A percentile compares a stretch with the other conserved stretches of the same genome.
phyloP scores from a whole-genome alignment of 1,140 invertebrate genomes.

The Chymomyza costata region DNA sequence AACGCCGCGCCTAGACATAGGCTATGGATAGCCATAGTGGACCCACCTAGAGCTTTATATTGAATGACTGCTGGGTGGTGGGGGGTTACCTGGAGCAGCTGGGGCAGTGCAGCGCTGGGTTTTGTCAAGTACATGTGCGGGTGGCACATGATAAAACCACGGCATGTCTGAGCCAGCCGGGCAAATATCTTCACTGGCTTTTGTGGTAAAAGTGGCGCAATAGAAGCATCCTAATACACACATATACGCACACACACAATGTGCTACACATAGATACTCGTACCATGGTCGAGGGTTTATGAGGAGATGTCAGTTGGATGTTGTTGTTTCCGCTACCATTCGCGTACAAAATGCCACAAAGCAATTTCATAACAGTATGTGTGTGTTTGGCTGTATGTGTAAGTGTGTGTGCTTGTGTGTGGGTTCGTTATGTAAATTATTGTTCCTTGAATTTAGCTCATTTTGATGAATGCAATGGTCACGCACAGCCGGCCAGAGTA shows the following conservation, averaged over 20 bases:
- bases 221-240: too few relatives aligned
- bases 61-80: not conserved
- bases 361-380: slow-evolving; percentile 8
- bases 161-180: slow-evolving; percentile 21
- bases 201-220: slow-evolving; percentile 16
- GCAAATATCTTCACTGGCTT: slow-evolving; percentile 24
- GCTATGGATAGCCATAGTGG: slow-evolving; percentile 44
- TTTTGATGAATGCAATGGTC: slow-evolving; percentile 48
- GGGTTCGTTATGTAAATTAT: slow-evolving; percentile 24
- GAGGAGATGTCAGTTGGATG: slow-evolving; percentile 4
- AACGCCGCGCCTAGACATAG: too few relatives aligned
- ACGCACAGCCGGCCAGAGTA: slow-evolving; percentile 45
- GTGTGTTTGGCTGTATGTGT: slow-evolving; percentile 4
- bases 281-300: slow-evolving; percentile 7
- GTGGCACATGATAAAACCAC: slow-evolving; percentile 20
- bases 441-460: slow-evolving; percentile 40
- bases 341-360: slow-evolving; percentile 33
- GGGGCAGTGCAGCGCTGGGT: too few relatives aligned
- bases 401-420: slow-evolving; percentile 6
- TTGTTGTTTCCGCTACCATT: slow-evolving; percentile 29
- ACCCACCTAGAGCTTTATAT: slow-evolving; percentile 2
- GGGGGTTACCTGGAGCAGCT: not conserved
- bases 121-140: not conserved
- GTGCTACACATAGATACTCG: too few relatives aligned
- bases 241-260: too few relatives aligned